Evolutionary conservation across 2,797 vertebrate genomes (phyloP).

Genomic region (Hemibagrus guttatus): DNA sequence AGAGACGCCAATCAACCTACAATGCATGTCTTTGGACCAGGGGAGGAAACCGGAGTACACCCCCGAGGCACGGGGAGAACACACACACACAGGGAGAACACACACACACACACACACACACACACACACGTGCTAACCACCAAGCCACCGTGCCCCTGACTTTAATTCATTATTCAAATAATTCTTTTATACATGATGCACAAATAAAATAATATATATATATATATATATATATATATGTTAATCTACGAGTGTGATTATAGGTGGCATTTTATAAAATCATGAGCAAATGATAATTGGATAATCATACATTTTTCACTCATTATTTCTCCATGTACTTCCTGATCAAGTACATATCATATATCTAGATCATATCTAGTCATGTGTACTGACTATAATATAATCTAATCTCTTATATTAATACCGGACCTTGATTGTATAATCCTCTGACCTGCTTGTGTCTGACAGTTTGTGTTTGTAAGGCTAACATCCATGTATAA

Average conservation of each 20-base stretch:
- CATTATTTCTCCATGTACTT: background rate
- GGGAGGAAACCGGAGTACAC: no score
- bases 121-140: no score
- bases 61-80: no score
- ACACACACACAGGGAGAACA: no score
- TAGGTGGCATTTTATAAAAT: background rate
- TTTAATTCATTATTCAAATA: no score
- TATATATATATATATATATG: no score
- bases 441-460: background rate
- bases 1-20: no score
- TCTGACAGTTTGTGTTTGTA: background rate
- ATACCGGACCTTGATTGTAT: background rate
- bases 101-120: no score
- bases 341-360: background rate
- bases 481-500: conserved; percentile 19
- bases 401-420: background rate
- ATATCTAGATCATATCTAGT: background rate
- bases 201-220: no score
- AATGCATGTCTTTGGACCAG: no score
- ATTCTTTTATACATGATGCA: no score
- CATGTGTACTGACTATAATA: background rate
- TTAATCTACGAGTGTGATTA: background rate
- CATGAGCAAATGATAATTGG: background rate
- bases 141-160: no score
- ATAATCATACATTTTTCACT: background rate